These are phyloP conservation scores for Acronicta aceris DNA, from an alignment of 2,888 invertebrate species.

Conservation along the genomic window DNA sequence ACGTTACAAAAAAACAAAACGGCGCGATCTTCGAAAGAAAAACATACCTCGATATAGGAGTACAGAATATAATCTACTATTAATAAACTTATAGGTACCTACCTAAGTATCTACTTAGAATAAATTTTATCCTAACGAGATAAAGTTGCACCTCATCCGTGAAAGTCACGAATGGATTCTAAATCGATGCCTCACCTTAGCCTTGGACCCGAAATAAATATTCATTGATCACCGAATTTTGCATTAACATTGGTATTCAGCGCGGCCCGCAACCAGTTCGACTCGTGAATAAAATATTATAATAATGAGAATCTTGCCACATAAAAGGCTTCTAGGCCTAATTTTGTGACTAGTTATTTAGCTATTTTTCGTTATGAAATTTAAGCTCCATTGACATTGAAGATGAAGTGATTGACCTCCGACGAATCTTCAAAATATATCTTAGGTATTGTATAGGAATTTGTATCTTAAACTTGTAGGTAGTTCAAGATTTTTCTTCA, in stretches of 20 bases:
- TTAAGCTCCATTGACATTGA: not conserved
- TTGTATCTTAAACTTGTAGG: too few species aligned
- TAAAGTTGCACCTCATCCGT: constrained; percentile 12
- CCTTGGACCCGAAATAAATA: constrained; percentile 57
- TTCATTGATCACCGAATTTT: constrained; percentile 58
- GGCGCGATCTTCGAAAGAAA: too few species aligned
- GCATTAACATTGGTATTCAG: constrained; percentile 60
- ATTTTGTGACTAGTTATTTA: not conserved
- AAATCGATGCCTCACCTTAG: constrained; percentile 24
- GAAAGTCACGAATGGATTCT: constrained; percentile 29
- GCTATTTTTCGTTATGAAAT: not conserved
- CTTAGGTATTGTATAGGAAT: too few species aligned
- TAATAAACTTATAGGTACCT: too few species aligned
- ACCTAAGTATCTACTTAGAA: not conserved
- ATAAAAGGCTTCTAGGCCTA: constrained; percentile 7
- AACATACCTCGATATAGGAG: too few species aligned
- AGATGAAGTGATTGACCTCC: too few species aligned
- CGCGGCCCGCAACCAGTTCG: constrained; percentile 51
- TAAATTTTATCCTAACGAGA: not conserved
- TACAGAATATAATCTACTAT: too few species aligned
- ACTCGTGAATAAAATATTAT: constrained; percentile 55
- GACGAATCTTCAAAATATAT: too few species aligned
- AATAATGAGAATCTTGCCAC: constrained; percentile 36
- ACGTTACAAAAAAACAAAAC: too few species aligned
- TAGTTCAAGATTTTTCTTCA: too few species aligned